Evolutionary conservation across 2,113 vertebrate genomes (phyloP), one percentile per base, ranked within the genome.

Genomic region (Hippocampus barbouri): DNA sequence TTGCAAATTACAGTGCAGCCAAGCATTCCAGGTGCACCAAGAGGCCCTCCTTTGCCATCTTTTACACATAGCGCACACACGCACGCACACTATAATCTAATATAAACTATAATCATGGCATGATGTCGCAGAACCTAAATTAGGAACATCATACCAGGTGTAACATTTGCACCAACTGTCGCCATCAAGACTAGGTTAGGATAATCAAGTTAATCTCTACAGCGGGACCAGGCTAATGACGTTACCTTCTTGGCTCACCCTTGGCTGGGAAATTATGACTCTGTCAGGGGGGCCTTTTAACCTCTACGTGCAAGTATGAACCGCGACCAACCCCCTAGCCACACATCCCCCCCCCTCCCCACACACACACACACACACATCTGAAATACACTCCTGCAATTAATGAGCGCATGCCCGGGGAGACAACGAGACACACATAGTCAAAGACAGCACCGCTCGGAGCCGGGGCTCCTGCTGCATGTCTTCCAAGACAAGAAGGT

Each of bases 181-280:
- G 41, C 78, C 79, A 70, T 72, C 71, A 20, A 84, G 78, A 84
- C 82, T 83, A 69, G 70, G 83, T 87, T 87, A 81, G 75, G 74
- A 75, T 89, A 90, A 91, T 89, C 82, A 84, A 89, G 82, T 90
- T 85, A 87, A 92, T 90, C 77, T 85, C 79, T 76, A 69, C 72
- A 77, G 80, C 70, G 56, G 79, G 77, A 87, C 79, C 72, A 45
- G 75, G 82, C 83, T 90, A 89, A 90, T 91, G 80, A 87, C 90
- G 88, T 90, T 86, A 89, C 70, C 74, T 75, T 85, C 72, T 81
- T 66, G 68, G 70, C 51, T 71, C 73, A 73, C 86, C 87, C 64
- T 79, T 62, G 76, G 85, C 82, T 75, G 61, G 16, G 74, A 84
- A 87, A 85, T 84, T 30, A 86, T 77, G 83, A 87, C 88, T 88